Evolutionary conservation across 2,113 vertebrate species (phyloP).

Genomic region (Chionodraco myersi): DNA sequence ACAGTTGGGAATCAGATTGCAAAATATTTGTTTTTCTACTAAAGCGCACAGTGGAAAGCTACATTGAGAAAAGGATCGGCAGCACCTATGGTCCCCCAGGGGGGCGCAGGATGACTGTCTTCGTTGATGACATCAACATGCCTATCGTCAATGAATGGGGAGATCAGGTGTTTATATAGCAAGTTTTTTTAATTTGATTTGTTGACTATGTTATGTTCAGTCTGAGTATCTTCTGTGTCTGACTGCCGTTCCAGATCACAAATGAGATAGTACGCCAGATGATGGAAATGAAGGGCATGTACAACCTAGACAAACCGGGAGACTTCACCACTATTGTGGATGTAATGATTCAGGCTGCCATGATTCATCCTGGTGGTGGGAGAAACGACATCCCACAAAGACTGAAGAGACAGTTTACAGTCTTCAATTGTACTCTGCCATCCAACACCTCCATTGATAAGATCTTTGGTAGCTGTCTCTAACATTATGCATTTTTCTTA

Average conservation of each 20-base stretch:
- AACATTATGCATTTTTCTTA: background rate
- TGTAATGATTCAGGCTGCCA: conserved; percentile 94
- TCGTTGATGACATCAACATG: conserved; percentile 98
- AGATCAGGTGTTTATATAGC: conserved; percentile 88
- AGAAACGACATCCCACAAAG: conserved; percentile 97
- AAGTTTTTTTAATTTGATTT: background rate
- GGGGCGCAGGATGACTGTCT: conserved; percentile 95
- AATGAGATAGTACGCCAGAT: conserved; percentile 97
- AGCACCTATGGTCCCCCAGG: conserved; percentile 93
- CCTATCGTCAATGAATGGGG: conserved; percentile 96
- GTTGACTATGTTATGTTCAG: background rate
- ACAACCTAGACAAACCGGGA: conserved; percentile 95
- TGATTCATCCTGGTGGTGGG: conserved; percentile 97
- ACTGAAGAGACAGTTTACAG: conserved; percentile 95
- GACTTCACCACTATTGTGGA: conserved; percentile 95
- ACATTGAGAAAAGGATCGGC: conserved; percentile 95
- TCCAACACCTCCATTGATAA: conserved; percentile 95
- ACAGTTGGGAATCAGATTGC: too few species aligned
- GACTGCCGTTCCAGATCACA: conserved; percentile 83
- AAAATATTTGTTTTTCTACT: background rate
- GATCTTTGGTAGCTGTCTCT: conserved; percentile 90
- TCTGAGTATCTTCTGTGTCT: background rate
- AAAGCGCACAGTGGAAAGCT: conserved; percentile 93
- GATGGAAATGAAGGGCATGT: conserved; percentile 96
- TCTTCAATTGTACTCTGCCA: conserved; percentile 96